phyloP scores from a whole-genome alignment of 2,113 vertebrate genomes.

The Pao palembangensis region DNA sequence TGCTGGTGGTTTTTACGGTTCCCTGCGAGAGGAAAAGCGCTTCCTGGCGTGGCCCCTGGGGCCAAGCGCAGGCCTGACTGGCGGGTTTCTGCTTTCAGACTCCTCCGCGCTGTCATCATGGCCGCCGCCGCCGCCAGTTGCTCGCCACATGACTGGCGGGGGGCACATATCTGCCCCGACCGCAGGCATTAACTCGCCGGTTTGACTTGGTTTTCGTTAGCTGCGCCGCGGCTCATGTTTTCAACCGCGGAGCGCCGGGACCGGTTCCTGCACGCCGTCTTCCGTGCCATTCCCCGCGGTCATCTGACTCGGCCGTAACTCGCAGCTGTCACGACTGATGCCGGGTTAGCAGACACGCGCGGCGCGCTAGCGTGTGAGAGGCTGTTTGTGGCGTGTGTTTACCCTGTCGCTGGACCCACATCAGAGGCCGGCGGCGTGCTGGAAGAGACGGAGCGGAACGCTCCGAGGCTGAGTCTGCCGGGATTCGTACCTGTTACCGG shows the following conservation, averaged over 20 bases:
- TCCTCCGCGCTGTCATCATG: slow-evolving; percentile 59
- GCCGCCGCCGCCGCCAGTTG: slow-evolving; percentile 20
- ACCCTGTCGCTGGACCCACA: slow-evolving; percentile 61
- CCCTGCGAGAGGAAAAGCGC: slow-evolving; percentile 46
- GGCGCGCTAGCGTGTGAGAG: neutral
- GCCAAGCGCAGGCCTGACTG: slow-evolving; percentile 48
- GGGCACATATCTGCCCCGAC: slow-evolving; percentile 33
- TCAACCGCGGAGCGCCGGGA: too few relatives aligned
- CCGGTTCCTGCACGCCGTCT: too few relatives aligned
- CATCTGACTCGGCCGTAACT: slow-evolving; percentile 25
- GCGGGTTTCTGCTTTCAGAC: slow-evolving; percentile 60
- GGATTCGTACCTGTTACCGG: slow-evolving; percentile 67
- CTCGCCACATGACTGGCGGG: slow-evolving; percentile 30
- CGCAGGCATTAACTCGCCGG: slow-evolving; percentile 33
- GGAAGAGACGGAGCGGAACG: too few relatives aligned
- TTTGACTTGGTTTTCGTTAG: slow-evolving; percentile 36
- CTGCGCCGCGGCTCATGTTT: slow-evolving; percentile 21
- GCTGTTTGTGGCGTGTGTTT: slow-evolving; percentile 57
- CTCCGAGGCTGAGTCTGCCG: slow-evolving; percentile 46
- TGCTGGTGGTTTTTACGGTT: neutral
- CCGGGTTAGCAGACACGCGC: slow-evolving; percentile 48
- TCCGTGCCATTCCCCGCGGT: neutral
- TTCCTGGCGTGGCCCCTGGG: slow-evolving; percentile 33
- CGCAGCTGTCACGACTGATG: slow-evolving; percentile 49
- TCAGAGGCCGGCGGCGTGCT: slow-evolving; percentile 34